A percentile compares a stretch with the other conserved stretches of the same genome.
Evolutionary conservation across 2,797 vertebrate genomes (phyloP).

Genomic region (Pseudocheirus occidentalis): DNA sequence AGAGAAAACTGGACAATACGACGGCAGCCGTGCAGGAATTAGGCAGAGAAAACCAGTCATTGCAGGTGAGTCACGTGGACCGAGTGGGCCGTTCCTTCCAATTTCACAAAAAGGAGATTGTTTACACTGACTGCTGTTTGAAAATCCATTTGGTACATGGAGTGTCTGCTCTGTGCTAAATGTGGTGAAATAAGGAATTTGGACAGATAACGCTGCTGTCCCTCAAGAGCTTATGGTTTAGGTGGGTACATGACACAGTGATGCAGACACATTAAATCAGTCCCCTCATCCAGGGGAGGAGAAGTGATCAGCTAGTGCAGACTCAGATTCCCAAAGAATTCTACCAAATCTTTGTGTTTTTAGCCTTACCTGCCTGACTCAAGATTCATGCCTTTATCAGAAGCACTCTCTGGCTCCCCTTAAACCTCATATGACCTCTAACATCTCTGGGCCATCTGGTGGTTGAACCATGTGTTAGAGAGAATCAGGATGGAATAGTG

Average conservation of each 20-base stretch:
- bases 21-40: constrained; percentile 99
- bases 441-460: neutral
- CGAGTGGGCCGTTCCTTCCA: neutral
- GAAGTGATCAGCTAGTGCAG: neutral
- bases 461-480: neutral
- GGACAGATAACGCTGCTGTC: neutral
- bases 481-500: neutral
- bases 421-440: neutral
- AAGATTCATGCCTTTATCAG: neutral
- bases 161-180: neutral
- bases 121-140: constrained; percentile 6
- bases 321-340: neutral
- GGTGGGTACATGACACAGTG: neutral
- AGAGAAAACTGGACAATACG: constrained; percentile 97
- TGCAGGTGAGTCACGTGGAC: constrained; percentile 89
- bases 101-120: neutral
- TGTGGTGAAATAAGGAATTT: neutral
- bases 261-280: neutral
- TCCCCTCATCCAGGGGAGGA: neutral
- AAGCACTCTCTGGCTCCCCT: neutral
- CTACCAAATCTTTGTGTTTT: neutral
- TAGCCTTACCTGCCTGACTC: neutral
- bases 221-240: neutral
- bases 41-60: constrained; percentile 97
- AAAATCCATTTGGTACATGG: constrained; percentile 12